A percentile compares a stretch with the other conserved stretches of the same genome.
phyloP scores from a whole-genome alignment of 1,140 invertebrate species.

The Brachionus koreanus region DNA sequence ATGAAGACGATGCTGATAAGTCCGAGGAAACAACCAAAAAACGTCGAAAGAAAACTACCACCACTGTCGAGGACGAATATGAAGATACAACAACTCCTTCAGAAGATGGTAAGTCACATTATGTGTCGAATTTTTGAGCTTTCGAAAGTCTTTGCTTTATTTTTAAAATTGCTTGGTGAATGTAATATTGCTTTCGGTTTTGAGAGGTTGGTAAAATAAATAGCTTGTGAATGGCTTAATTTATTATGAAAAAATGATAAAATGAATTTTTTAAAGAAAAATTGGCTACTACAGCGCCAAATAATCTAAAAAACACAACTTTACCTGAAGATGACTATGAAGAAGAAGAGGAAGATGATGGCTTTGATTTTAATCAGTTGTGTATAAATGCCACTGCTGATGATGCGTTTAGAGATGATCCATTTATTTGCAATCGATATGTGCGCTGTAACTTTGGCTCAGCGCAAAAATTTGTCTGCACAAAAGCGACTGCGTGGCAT shows the following conservation, averaged over 20 bases:
- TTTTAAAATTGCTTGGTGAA: neutral
- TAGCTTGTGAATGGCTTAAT: neutral
- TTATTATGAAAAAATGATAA: neutral
- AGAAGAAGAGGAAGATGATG: neutral
- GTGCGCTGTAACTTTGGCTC: conserved; percentile 28
- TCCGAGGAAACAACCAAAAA: conserved; percentile 2
- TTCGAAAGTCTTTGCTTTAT: neutral
- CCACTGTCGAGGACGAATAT: neutral
- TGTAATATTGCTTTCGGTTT: neutral
- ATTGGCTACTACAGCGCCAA: neutral
- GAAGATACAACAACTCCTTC: neutral
- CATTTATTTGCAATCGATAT: conserved; percentile 40
- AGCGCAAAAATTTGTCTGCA: conserved; percentile 29
- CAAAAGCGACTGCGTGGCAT: conserved; percentile 40
- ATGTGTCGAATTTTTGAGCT: neutral
- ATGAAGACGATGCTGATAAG: conserved; percentile 11
- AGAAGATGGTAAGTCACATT: neutral
- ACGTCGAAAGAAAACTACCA: neutral
- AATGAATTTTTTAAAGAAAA: neutral
- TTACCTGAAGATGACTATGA: neutral
- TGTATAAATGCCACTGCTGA: neutral
- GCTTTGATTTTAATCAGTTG: neutral
- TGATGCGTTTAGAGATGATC: neutral
- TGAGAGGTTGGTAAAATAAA: neutral
- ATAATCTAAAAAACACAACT: neutral